These are phyloP conservation scores for Andricus quercusramuli DNA, from an alignment of 2,888 invertebrate genomes.

Conservation along the genomic window DNA sequence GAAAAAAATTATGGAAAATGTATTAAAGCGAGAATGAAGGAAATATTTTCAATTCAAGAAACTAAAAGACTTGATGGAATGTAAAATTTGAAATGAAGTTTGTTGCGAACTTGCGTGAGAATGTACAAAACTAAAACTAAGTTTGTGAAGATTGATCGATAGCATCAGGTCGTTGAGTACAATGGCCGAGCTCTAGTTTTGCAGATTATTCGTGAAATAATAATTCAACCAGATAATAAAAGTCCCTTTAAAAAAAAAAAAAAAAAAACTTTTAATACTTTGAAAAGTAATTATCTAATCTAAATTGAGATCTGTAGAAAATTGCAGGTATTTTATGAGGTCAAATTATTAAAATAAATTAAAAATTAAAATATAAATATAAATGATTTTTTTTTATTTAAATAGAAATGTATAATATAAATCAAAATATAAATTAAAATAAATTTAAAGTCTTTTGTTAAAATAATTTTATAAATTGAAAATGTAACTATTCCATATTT, in stretches of 20 bases:
- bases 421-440: no score
- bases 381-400: no score
- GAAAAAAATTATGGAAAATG: not conserved
- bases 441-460: no score
- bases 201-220: not conserved
- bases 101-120: conserved; percentile 1
- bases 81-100: not conserved
- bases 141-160: conserved; percentile 56
- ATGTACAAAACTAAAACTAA: conserved; percentile 1
- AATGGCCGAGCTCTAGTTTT: conserved; percentile 44
- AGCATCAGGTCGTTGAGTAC: conserved; percentile 47
- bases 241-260: not conserved
- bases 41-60: not conserved
- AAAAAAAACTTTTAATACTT: not conserved
- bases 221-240: not conserved
- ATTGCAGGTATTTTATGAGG: no score
- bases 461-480: no score
- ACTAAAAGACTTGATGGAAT: not conserved
- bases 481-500: no score
- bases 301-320: not conserved
- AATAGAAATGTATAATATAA: no score
- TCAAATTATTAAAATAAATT: no score
- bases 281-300: not conserved
- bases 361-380: no score
- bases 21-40: conserved; percentile 2